phyloP scores from a whole-genome alignment of 2,888 invertebrate species.

The Dorcus parallelipipedus region DNA sequence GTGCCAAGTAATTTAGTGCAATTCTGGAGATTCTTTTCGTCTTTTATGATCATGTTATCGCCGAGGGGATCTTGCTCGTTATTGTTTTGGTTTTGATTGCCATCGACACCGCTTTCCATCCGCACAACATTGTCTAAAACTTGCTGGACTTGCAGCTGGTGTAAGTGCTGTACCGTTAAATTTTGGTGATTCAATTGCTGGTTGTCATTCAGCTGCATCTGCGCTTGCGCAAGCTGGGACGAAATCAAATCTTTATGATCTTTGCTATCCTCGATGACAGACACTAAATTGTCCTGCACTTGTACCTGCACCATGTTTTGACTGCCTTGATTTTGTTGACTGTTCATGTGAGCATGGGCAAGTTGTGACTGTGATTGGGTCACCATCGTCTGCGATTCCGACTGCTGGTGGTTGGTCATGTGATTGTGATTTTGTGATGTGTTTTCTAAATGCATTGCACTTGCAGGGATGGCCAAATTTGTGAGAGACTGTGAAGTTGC shows the following conservation, averaged over 20 bases:
- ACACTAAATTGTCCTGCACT: slow-evolving; percentile 49
- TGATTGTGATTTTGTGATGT: slow-evolving; percentile 30
- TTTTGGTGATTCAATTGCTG: slow-evolving; percentile 50
- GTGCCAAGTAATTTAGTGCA: slow-evolving; percentile 49
- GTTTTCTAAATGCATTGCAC: slow-evolving; percentile 45
- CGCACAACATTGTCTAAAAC: slow-evolving; percentile 50
- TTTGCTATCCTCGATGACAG: slow-evolving; percentile 47
- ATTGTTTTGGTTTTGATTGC: slow-evolving; percentile 54
- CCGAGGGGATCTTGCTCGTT: slow-evolving; percentile 51
- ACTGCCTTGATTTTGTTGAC: slow-evolving; percentile 36
- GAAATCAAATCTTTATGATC: slow-evolving; percentile 45
- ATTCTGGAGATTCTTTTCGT: slow-evolving; percentile 58
- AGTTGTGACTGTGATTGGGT: slow-evolving; percentile 50
- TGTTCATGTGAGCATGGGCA: slow-evolving; percentile 30
- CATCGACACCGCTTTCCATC: slow-evolving; percentile 48
- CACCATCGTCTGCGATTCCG: slow-evolving; percentile 26
- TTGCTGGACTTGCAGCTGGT: slow-evolving; percentile 58
- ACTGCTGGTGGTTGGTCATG: slow-evolving; percentile 26
- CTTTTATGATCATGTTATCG: slow-evolving; percentile 48
- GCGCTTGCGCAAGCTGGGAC: slow-evolving; percentile 40
- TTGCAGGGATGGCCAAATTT: slow-evolving; percentile 43
- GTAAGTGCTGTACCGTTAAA: slow-evolving; percentile 42
- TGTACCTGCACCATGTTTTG: slow-evolving; percentile 49
- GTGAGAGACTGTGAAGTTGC: slow-evolving; percentile 45
- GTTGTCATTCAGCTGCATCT: slow-evolving; percentile 52